Base-by-base conservation (phyloP, 2,888 invertebrate species). In the Meiosimyza platycephala region DNA sequence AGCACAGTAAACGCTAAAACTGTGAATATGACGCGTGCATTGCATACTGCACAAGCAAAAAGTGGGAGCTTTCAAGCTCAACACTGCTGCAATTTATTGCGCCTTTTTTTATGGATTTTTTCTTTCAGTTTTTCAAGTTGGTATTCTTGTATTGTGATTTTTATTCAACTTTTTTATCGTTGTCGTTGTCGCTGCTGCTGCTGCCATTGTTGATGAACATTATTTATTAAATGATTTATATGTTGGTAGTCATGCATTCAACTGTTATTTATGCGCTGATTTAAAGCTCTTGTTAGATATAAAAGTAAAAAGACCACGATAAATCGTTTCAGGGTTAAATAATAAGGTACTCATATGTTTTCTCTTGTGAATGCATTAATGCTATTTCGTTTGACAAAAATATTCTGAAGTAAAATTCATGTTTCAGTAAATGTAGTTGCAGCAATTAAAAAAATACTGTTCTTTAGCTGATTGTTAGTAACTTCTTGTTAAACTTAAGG, bases 141-240 rank as follows among this genome's bases (percentile, higher is more conserved):
- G 18, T 54, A 3, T 54, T 54, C 18, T 55, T 55, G 12, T 55
- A 22, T 16, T n/a, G 55, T 55, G 4, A 22, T 16, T 55, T 55
- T 55, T 54, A 13, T 54, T 54, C 1, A 54, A 12, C 12, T 12
- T 54, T 54, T 57, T 16, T 70, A 47, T 50, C 63, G 54, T 33
- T 70, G 52, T 33, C 60, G 62, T 51, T 60, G 63, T n/a, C 11
- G 63, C 33, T 64, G 60, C 54, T 66, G 69, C 74, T 78, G 72
- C 73, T 72, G 76, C 74, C 70, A 76, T 74, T 33, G 60, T 40
- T 63, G 40, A 48, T 15, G 48, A 47, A 51, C 50, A 22, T 60
- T 60, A 60, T 60, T 60, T 60, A 60, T 60, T 6, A 28, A 22
- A 28, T 60, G 59, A 60, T 60, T 60, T 60, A 60, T 60, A 28